Percentiles rank a stretch among this genome's conserved stretches.
Conservation (phyloP, 2,113 vertebrate species). For the Cyprinodon variegatus region DNA sequence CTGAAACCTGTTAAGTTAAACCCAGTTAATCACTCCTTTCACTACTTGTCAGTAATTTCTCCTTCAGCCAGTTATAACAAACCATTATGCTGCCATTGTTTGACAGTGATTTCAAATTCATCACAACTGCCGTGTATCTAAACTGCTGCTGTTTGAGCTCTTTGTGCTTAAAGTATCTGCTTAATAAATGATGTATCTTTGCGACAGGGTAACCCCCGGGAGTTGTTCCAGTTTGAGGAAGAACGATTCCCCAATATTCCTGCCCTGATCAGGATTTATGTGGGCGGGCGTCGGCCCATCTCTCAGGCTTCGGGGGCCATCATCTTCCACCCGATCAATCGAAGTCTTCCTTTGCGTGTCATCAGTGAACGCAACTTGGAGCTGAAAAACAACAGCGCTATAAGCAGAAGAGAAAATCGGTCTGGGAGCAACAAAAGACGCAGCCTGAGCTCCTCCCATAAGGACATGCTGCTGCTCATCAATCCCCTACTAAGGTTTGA, state of each 20-base stretch:
- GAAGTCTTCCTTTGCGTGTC: constrained; percentile 78
- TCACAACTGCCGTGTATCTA: background rate
- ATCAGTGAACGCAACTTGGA: constrained; percentile 69
- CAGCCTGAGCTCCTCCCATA: constrained; percentile 69
- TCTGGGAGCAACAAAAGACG: constrained; percentile 67
- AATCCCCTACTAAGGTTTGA: constrained; percentile 69
- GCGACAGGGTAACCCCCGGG: constrained; percentile 79
- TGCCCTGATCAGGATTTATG: constrained; percentile 83
- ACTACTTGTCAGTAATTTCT: no score
- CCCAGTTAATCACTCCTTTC: no score
- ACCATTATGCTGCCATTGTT: background rate
- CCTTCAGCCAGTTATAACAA: no score
- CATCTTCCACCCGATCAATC: constrained; percentile 82
- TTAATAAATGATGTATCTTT: constrained; percentile 16
- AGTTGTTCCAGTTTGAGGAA: constrained; percentile 89
- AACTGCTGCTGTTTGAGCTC: background rate
- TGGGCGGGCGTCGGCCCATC: constrained; percentile 78
- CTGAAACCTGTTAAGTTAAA: no score
- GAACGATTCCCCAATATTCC: constrained; percentile 87
- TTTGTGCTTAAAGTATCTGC: constrained; percentile 5
- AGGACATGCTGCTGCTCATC: constrained; percentile 43
- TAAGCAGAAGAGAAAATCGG: constrained; percentile 10
- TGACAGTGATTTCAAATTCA: background rate
- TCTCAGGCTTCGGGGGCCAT: constrained; percentile 84
- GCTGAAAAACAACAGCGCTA: constrained; percentile 1